Evolutionary conservation across 2,113 vertebrate species (phyloP).

Genomic region (Aptenodytes patagonicus): DNA sequence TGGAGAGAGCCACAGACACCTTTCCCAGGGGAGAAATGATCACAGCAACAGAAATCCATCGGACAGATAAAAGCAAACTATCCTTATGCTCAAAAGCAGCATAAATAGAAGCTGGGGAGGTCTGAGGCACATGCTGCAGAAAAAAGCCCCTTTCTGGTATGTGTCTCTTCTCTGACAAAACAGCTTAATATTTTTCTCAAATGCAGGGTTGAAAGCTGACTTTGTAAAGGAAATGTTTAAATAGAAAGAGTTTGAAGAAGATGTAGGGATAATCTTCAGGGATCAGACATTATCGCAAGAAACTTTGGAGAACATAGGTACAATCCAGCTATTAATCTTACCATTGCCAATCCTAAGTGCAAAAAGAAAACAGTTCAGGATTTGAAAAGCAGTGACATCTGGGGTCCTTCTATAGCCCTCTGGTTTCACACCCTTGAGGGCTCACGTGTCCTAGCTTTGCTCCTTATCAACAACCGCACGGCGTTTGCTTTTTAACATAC

Average conservation of each 20-base stretch:
- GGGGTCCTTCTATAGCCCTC: background rate
- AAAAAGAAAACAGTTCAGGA: background rate
- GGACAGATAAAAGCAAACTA: slow-evolving; percentile 38
- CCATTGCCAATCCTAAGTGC: background rate
- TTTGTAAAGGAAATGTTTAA: slow-evolving; percentile 34
- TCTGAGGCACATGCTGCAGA: background rate
- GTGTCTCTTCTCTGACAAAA: slow-evolving; percentile 11
- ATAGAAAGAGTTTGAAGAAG: slow-evolving; percentile 4
- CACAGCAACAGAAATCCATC: slow-evolving; percentile 5
- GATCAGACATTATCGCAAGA: background rate
- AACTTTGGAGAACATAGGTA: slow-evolving; percentile 1
- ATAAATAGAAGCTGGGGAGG: slow-evolving; percentile 28
- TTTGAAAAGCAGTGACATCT: background rate
- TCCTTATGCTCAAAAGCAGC: slow-evolving; percentile 6
- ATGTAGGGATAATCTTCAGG: slow-evolving; percentile 32
- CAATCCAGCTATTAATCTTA: background rate
- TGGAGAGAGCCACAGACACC: background rate
- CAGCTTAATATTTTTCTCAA: slow-evolving; percentile 23
- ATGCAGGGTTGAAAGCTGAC: slow-evolving; percentile 23
- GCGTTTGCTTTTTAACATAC: background rate
- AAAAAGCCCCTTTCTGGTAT: background rate
- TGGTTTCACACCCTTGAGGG: background rate
- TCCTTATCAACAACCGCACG: background rate
- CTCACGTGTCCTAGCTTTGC: background rate
- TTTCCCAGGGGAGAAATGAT: slow-evolving; percentile 17